Conservation (phyloP, 2,113 vertebrate species). For the Cettia cetti region DNA sequence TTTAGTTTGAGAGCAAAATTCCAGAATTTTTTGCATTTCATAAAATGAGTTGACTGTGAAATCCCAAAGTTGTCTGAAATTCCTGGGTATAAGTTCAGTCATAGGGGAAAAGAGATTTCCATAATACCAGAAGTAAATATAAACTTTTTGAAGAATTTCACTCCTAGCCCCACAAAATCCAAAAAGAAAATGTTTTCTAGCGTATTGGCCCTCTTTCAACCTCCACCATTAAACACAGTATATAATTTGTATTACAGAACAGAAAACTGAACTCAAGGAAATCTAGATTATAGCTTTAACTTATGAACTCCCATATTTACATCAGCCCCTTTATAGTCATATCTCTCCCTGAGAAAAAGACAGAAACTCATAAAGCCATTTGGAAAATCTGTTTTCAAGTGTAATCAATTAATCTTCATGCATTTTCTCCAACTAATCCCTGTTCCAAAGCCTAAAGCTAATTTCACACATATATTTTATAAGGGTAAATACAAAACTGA, state of each 20-base stretch:
- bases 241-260: background rate
- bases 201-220: background rate
- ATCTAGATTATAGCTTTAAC: background rate
- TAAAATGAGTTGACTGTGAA: background rate
- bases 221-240: background rate
- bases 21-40: background rate
- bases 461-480: background rate
- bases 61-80: background rate
- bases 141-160: background rate
- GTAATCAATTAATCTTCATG: background rate
- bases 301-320: background rate
- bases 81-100: background rate
- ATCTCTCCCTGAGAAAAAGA: background rate
- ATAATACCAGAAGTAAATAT: background rate
- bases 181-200: background rate
- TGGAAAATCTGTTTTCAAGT: background rate
- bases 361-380: background rate
- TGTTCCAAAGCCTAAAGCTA: background rate
- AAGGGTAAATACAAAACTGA: background rate
- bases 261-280: background rate
- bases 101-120: background rate
- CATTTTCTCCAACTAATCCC: background rate
- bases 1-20: background rate
- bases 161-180: background rate
- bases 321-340: background rate